Conservation (phyloP, 64 coral and sea anemone genomes). For the Pocillopora damicornis region DNA sequence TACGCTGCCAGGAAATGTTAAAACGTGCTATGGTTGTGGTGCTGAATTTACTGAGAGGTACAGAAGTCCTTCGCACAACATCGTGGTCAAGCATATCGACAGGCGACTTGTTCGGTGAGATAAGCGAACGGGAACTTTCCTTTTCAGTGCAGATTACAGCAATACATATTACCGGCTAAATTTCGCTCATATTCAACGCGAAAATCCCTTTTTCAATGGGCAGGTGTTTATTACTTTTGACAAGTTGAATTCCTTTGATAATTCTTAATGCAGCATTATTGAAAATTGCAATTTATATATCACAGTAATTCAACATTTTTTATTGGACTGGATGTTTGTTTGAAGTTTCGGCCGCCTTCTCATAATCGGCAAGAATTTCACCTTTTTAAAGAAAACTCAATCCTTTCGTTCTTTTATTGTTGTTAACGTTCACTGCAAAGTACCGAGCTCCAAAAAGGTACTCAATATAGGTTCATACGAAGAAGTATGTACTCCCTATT, state of each 20-base stretch:
- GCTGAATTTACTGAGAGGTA: neutral
- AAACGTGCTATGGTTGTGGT: too few species aligned
- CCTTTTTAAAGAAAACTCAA: too few species aligned
- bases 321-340: neutral
- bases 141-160: neutral
- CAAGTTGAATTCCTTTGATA: neutral
- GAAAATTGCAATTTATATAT: neutral
- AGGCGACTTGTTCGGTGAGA: constrained; percentile 5
- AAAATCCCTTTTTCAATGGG: constrained; percentile 15
- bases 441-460: too few species aligned
- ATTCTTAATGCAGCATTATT: neutral
- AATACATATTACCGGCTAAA: constrained; percentile 27
- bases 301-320: neutral
- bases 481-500: too few species aligned
- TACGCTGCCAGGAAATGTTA: too few species aligned
- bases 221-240: neutral
- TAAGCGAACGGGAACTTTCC: neutral
- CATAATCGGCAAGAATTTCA: too few species aligned
- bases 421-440: too few species aligned
- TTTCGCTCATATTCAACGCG: neutral
- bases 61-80: neutral
- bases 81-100: constrained; percentile 16
- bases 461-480: too few species aligned
- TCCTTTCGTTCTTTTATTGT: too few species aligned
- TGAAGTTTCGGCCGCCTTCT: neutral